Base-by-base conservation (phyloP, 2,797 vertebrate species). In the Melanotaenia boesemani region DNA sequence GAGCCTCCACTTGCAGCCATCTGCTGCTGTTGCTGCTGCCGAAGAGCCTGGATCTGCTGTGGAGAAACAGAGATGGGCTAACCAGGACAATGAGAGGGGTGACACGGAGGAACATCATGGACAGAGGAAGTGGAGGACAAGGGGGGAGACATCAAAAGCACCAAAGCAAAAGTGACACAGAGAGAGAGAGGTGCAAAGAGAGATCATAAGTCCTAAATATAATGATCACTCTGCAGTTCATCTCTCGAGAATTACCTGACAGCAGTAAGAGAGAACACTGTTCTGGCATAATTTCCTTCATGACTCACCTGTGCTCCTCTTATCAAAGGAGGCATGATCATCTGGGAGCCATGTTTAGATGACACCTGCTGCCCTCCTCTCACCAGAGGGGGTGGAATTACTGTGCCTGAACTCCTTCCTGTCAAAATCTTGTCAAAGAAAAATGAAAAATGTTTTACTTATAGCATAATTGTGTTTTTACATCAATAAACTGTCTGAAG, bases 311-410 rank as follows among this genome's bases (percentile, higher is more conserved):
- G 97, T 7, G 93, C 96, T 61, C 98, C 98, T 90, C 97, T 93
- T 79, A 99, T 96, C n/a, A 99, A 93, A 2, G 97, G 97, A 0
- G 98, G 98, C 98, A 99, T 98, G 63, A 98, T 96, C 70, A 97
- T 96, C 87, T 98, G 97, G 0, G 96, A 93, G 86, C 63, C 95
- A 87, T 96, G 87, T 77, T 99, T 99, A 18, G 96, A 94, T 0
- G 93, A 94, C 5, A 90, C 34, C 81, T 97, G 96, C 82, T 97
- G 98, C 7, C 96, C 97, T 4, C 97, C 97, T 6, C 97, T 95
- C 70, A 99, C 96, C 91, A 99, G 87, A 0, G 97, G 97, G 0
- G 97, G 98, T 7, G 97, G 98, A 71, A 98, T 96, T 66, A 97
- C 96, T 0, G 96, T 94, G 82, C 96, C 94, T 0, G 95, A 94